Evolutionary conservation across 2,113 vertebrate genomes (phyloP).

Genomic region (Origma solitaria): DNA sequence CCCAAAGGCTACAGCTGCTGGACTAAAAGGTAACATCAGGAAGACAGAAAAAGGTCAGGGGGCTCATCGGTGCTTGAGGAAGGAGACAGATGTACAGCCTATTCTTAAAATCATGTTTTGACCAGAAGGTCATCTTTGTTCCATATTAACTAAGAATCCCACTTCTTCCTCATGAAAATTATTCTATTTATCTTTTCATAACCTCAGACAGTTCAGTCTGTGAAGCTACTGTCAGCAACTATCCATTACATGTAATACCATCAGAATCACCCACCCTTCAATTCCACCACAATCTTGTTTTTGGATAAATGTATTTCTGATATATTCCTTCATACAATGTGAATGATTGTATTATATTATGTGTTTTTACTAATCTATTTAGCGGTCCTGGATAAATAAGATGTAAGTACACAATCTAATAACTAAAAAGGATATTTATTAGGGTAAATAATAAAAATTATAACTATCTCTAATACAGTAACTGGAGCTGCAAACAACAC

Average conservation of each 20-base stretch:
- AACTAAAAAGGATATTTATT: neutral
- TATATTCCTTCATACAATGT: neutral
- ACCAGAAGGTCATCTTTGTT: neutral
- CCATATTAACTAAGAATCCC: neutral
- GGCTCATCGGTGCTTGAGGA: neutral
- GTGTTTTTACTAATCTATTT: neutral
- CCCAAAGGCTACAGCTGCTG: neutral
- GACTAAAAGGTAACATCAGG: neutral
- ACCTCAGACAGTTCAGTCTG: neutral
- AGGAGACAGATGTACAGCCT: neutral
- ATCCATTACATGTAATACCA: rapidly evolving
- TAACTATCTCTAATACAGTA: neutral
- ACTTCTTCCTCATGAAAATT: neutral
- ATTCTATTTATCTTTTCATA: neutral
- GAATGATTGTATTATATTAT: neutral
- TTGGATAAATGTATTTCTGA: neutral
- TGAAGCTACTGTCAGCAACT: neutral
- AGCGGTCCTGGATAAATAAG: neutral
- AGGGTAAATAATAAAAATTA: neutral
- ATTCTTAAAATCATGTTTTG: neutral
- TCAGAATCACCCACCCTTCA: neutral
- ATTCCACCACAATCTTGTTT: neutral
- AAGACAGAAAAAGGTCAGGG: neutral
- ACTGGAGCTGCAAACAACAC: neutral
- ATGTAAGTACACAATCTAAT: neutral